Base-by-base conservation (phyloP, 1,140 invertebrate species). In the Ditylenchus dipsaci region DNA sequence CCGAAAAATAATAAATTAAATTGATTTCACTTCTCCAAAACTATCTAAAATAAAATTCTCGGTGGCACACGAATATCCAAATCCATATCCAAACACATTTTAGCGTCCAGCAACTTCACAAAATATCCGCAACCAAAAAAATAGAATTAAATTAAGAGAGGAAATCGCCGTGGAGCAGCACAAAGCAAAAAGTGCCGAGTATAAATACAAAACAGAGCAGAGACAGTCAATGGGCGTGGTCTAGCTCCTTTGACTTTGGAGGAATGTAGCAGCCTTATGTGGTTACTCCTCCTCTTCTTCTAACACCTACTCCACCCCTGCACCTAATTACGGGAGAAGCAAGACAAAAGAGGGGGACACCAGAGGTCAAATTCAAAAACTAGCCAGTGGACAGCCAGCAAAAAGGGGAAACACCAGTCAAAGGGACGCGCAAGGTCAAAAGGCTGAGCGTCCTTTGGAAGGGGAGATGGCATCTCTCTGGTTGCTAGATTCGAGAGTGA, bases 361-460 rank as follows among this genome's bases (percentile, higher is more conserved):
- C 23, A 53, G 23, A 53, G 49, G 49, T 53, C 49, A 53, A 53
- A 53, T 53, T 53, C 49, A 53, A 53, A 53, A 53, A 26, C 49
- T 26, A 21, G 49, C 23, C 49, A 21, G 49, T 21, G 23, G 49
- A 19, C 49, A 26, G n/a, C n/a, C n/a, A 53, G 49, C 15, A 17
- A 15, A 26, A 3, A 53, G 23, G n/a, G 49, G 3, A 53, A 21
- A 21, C n/a, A 26, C 23, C n/a, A 26, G 23, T 8, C n/a, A 19
- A 17, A 26, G 8, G 49, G 49, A 53, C 49, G 49, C 49, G 49
- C 49, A 26, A 53, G 49, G 49, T 53, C 49, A 53, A 3, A 53
- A 26, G n/a, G n/a, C 49, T 53, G 8, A 15, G n/a, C n/a, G n/a
- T 53, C 49, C 49, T 21, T 21, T 19, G 49, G n/a, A 45, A 53